phyloP scores from a whole-genome alignment of 2,797 vertebrate genomes.

The Intellagama lesueurii region DNA sequence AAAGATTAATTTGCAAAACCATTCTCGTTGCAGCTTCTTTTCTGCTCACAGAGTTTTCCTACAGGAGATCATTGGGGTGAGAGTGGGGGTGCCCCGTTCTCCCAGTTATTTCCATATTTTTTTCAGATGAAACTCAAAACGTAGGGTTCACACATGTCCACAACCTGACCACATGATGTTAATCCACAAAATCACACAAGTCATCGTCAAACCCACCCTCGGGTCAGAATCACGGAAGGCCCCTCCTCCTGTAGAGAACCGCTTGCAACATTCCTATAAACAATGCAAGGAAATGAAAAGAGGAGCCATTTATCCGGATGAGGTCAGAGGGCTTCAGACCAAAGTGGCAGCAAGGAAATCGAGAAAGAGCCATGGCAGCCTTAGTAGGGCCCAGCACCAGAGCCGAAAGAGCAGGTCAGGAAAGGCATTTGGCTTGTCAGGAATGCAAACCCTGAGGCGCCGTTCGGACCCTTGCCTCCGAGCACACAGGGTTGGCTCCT shows the following conservation, averaged over 20 bases:
- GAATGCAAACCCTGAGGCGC: not conserved
- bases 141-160: too few relatives aligned
- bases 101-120: too few relatives aligned
- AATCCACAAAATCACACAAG: not conserved
- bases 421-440: not conserved
- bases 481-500: too few relatives aligned
- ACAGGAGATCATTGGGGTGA: too few relatives aligned
- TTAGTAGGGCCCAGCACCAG: not conserved
- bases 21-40: not conserved
- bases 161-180: not conserved
- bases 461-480: too few relatives aligned
- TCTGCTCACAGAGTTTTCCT: not conserved
- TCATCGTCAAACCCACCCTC: not conserved
- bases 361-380: too few relatives aligned
- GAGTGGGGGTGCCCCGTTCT: not conserved
- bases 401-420: not conserved
- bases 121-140: not conserved
- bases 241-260: not conserved
- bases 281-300: slow-evolving; percentile 3
- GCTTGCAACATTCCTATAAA: too few relatives aligned
- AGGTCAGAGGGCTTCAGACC: not conserved
- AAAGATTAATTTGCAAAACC: too few relatives aligned
- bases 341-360: not conserved
- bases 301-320: not conserved
- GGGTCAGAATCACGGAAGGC: not conserved